phyloP scores from a whole-genome alignment of 2,888 invertebrate genomes.

The Microchrysa polita region DNA sequence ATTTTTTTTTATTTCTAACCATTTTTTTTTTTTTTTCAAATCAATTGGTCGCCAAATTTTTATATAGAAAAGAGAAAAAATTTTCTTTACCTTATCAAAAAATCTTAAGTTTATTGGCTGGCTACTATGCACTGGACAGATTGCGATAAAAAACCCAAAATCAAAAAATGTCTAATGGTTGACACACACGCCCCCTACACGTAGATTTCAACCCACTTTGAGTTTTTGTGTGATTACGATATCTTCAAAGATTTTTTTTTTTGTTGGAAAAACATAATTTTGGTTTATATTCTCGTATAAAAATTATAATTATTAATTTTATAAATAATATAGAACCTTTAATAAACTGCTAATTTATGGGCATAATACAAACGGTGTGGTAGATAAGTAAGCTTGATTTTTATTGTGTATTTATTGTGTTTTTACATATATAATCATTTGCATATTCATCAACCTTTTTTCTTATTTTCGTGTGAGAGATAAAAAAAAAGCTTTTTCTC shows the following conservation, averaged over 20 bases:
- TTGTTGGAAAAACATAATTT: too few species aligned
- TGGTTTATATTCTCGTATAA: too few species aligned
- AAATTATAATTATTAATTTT: too few species aligned
- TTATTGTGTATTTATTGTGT: background rate
- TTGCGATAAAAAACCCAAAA: conserved; percentile 8
- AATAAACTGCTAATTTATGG: too few species aligned
- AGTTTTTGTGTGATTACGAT: too few species aligned
- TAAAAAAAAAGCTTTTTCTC: too few species aligned
- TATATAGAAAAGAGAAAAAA: background rate
- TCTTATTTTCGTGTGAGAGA: too few species aligned
- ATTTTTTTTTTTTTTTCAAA: background rate
- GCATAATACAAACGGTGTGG: too few species aligned
- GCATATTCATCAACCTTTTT: background rate
- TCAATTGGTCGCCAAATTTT: background rate
- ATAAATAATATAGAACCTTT: too few species aligned
- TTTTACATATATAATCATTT: background rate
- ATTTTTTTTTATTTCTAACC: background rate
- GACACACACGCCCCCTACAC: conserved; percentile 57
- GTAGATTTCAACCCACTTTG: background rate
- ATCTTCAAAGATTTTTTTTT: too few species aligned
- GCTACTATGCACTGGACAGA: conserved; percentile 37
- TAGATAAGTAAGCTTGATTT: background rate
- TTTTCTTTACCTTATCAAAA: background rate
- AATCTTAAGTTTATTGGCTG: conserved; percentile 16
- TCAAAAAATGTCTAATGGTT: conserved; percentile 63